Conservation (phyloP, 2,888 invertebrate species). For the Heteromyza rotundicornis region DNA sequence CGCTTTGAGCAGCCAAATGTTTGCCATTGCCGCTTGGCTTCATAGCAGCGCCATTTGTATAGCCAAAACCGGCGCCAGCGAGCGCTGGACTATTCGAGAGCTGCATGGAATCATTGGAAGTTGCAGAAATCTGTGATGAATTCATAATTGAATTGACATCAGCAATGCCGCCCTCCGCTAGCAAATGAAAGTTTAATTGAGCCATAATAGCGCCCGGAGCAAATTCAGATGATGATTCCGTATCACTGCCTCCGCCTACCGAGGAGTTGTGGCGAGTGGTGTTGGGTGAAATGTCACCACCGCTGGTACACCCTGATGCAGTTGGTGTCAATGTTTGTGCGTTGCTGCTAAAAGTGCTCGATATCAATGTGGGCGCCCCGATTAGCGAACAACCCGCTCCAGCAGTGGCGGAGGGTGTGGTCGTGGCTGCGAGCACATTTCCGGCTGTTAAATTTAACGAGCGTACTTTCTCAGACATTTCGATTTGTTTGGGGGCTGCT, state of each 20-base stretch:
- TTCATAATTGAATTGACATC: slow-evolving; percentile 62
- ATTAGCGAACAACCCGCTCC: slow-evolving; percentile 8
- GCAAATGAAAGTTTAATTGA: slow-evolving; percentile 55
- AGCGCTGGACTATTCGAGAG: slow-evolving; percentile 20
- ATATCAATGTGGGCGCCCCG: slow-evolving; percentile 15
- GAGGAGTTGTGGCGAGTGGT: slow-evolving; percentile 26
- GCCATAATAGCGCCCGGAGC: slow-evolving; percentile 45
- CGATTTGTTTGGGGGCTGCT: background rate
- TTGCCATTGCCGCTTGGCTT: slow-evolving; percentile 33
- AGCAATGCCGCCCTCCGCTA: slow-evolving; percentile 45
- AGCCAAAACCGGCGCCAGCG: slow-evolving; percentile 15
- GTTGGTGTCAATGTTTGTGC: slow-evolving; percentile 11
- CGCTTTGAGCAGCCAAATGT: slow-evolving; percentile 46
- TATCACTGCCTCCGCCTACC: slow-evolving; percentile 42
- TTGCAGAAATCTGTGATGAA: slow-evolving; percentile 62
- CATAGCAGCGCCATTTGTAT: slow-evolving; percentile 19
- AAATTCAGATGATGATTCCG: slow-evolving; percentile 38
- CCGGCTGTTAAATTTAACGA: slow-evolving; percentile 13
- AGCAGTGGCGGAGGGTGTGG: background rate
- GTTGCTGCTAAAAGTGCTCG: slow-evolving; percentile 15
- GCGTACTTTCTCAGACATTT: slow-evolving; percentile 19
- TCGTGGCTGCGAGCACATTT: slow-evolving; percentile 8
- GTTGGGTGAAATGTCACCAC: slow-evolving; percentile 21
- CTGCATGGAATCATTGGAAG: slow-evolving; percentile 57
- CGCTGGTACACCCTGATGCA: slow-evolving; percentile 23